Base-by-base conservation (phyloP, 2,888 invertebrate genomes). In the Drosophila algonquin region DNA sequence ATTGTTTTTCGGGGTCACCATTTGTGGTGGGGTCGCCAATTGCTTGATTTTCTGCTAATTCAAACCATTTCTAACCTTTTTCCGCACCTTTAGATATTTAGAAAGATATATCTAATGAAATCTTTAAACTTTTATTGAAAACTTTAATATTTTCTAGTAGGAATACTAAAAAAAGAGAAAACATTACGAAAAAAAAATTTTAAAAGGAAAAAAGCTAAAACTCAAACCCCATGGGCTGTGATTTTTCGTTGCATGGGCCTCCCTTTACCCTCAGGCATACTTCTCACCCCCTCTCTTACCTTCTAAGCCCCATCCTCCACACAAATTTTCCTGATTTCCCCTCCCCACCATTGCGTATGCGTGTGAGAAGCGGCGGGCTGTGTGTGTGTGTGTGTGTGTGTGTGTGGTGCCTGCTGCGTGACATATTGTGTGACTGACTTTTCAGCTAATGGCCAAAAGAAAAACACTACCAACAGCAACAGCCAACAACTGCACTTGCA, bases 341-440 rank as follows among this genome's bases (percentile, higher is more conserved):
- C 14, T n/a, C 4, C 48, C 18, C 12, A 12, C 35, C 18, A 48
- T 27, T 53, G 3, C 30, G 3, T 44, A 40, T 32, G 18, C 18
- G 7, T 50, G 48, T 50, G 48, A 46, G 27, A 18, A 32, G 30
- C n/a, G 48, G 68, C n/a, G 40, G 56, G 54, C 35, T 30, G 50
- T 40, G 32, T 44, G 16, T 5, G 3, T 21, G 21, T 21, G 1
- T 18, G 18, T 18, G 18, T 18, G 32, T 44, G 52, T 30, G 35
- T 21, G 21, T 21, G 21, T 21, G 21, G 16, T 5, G 3, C 9
- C 6, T 54, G 45, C 80, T 87, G 80, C 80, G 88, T 87, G 88
- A 81, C 88, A 85, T 70, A 73, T 87, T 63, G 73, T 61, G 60
- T 81, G 86, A 76, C 85, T 84, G 81, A 75, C 48, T 87, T 85